Evolutionary conservation across 2,888 invertebrate species (phyloP).

Genomic region (Perizoma flavofasciatum): DNA sequence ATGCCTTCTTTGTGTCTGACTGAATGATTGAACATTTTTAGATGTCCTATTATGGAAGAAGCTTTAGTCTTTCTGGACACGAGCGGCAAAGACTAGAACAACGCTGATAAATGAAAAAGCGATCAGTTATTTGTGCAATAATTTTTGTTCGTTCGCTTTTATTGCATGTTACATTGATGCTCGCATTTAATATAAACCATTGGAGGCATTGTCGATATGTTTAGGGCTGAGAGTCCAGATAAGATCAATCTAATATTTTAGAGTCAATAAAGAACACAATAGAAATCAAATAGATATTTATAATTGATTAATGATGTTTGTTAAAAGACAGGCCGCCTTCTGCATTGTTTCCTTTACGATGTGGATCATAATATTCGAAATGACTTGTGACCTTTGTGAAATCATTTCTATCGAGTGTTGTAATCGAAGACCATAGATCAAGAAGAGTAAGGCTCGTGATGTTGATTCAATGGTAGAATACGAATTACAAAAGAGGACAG

Average conservation of each 20-base stretch:
- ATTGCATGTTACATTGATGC: no score
- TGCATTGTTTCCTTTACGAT: conserved; percentile 35
- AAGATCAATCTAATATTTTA: conserved; percentile 23
- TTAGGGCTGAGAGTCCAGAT: conserved; percentile 7
- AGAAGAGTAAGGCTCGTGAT: conserved; percentile 25
- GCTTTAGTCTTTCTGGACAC: background rate
- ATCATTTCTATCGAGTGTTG: conserved; percentile 34
- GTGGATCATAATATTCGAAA: conserved; percentile 32
- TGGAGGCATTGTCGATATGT: no score
- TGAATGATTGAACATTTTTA: conserved; percentile 18
- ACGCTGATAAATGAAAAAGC: conserved; percentile 18
- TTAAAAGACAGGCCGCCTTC: conserved; percentile 24
- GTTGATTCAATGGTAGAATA: conserved; percentile 33
- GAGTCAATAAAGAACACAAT: conserved; percentile 34
- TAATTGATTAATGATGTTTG: conserved; percentile 46
- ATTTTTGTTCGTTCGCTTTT: no score
- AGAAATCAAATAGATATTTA: conserved; percentile 39
- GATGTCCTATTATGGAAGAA: background rate
- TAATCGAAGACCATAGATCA: conserved; percentile 37
- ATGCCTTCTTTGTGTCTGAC: conserved; percentile 7
- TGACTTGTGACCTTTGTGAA: conserved; percentile 39
- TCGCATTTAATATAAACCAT: no score
- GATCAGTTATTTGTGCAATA: conserved; percentile 11
- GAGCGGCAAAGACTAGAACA: background rate
- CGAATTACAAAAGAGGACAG: conserved; percentile 27